Base-by-base conservation (phyloP, 2,888 invertebrate genomes). In the Pilophorus perplexus region DNA sequence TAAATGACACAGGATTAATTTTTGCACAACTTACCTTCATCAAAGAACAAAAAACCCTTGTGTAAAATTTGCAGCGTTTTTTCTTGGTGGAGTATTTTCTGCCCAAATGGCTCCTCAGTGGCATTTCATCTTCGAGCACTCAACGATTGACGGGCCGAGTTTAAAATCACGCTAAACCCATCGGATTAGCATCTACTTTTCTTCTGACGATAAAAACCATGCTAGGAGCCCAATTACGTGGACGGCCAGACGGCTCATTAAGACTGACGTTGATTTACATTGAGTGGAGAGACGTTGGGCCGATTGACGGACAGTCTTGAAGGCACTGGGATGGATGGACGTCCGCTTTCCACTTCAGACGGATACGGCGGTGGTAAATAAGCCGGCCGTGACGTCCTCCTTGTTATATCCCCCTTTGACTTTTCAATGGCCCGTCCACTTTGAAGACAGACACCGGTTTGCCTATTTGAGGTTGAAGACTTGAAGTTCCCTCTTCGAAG, bases 221-320 rank as follows among this genome's bases (percentile, higher is more conserved):
- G 33, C 64, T 40, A 12, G 64, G 28, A 38, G 64, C 38, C 64
- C 64, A 64, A 64, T 64, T 64, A 64, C 64, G 52, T n/a, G 64
- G 12, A 27, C 42, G 25, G 37, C 25, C 52, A 40, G 64, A 64
- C 50, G 64, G 64, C 64, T 64, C 64, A 64, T 64, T 64, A 64
- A 54, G 52, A 33, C 37, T 64, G 64, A 64, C 64, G 25, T 64
- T 64, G 64, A 64, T 64, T 64, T 64, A 64, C 64, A 64, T 64
- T 52, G 64, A 64, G 38, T 64, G n/a, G 50, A 50, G 38, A 40
- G 52, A 42, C 64, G 25, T 8, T 14, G 37, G 14, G 23, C 27
- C 14, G 64, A 64, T 64, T 64, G 64, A 64, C 64, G 64, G 64
- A 64, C 64, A 52, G 64, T 38, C 64, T 38, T 52, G 33, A 52